These are phyloP conservation scores for Malacoraja senta DNA, from an alignment of 2,797 vertebrate species.

Conservation along the genomic window DNA sequence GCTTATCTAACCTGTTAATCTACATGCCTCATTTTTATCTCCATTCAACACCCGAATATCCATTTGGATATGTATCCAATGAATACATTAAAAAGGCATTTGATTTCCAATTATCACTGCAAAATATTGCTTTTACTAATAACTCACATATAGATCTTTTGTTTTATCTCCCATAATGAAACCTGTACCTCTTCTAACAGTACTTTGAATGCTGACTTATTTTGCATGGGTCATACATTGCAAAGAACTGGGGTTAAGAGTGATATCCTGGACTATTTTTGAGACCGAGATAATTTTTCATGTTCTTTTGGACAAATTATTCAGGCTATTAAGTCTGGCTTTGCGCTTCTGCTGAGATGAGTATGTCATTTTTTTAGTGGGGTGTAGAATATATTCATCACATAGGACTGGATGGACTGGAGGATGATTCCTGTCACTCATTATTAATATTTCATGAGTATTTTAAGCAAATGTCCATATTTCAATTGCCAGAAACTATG, in stretches of 20 bases:
- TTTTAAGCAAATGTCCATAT: too few species aligned
- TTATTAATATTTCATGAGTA: background rate
- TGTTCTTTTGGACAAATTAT: background rate
- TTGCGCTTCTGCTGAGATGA: background rate
- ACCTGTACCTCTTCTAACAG: background rate
- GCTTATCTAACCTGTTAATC: too few species aligned
- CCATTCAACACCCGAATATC: background rate
- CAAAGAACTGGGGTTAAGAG: background rate
- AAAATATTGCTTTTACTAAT: background rate
- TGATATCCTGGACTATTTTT: background rate
- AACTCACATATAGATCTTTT: background rate
- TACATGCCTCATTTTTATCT: background rate
- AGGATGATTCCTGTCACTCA: too few species aligned
- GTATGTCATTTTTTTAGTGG: background rate
- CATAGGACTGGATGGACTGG: background rate
- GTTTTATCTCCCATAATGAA: background rate
- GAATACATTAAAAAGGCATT: background rate
- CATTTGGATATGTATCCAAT: too few species aligned
- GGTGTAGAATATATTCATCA: too few species aligned
- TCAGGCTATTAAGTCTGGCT: background rate
- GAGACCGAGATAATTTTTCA: background rate
- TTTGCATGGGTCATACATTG: background rate
- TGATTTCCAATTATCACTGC: background rate
- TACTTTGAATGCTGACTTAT: background rate
- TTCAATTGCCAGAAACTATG: background rate